Base-by-base conservation (phyloP, 2,888 invertebrate species). In the Caenorhabditis japonica region DNA sequence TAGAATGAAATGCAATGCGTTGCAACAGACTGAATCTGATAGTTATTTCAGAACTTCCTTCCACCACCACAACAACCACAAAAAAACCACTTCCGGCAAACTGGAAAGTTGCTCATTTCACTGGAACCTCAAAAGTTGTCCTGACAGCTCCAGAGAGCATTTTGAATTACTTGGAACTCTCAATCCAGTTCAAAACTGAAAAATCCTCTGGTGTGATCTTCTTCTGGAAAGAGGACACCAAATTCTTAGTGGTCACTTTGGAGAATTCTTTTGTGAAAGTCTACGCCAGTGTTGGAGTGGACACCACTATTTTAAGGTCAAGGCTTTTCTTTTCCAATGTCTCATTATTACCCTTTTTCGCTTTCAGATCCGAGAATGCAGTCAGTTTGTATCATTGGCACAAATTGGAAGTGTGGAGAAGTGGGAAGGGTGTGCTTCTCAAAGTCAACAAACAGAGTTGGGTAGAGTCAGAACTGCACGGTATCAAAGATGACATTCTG, bases 341-440 rank as follows among this genome's bases (percentile, higher is more conserved):
- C 23, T 39, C 1, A 36, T 33, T 21, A 17, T n/a, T 15, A 15
- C 34, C 23, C 1, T 17, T 25, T 21, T 43, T 33, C 38, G 8
- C 41, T 51, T 62, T 21, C 17, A 77, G 81, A 69, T 79, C 81
- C 4, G 79, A 76, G 25, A 64, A 60, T 10, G 62, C 68, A 8
- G 70, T 81, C 21, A 61, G 73, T 19, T 43, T 81, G 46, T 62
- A 79, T 46, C 56, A 62, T 13, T 82, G 82, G 82, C 82, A 82
- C 59, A 79, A 74, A 38, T 23, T 78, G n/a, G 79, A 81, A 60
- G 68, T 78, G 25, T 82, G 79, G 77, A 55, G 82, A 60, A 77
- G 71, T 41, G 82, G 82, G 4, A 60, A 64, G 17, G 79, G 80
- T 33, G 59, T 81, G 3, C 69, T 81, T 8, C 58, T 81, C 49